Evolutionary conservation across 2,888 invertebrate species (phyloP), one percentile per base, ranked within the genome.

Genomic region (Gerris lacustris): DNA sequence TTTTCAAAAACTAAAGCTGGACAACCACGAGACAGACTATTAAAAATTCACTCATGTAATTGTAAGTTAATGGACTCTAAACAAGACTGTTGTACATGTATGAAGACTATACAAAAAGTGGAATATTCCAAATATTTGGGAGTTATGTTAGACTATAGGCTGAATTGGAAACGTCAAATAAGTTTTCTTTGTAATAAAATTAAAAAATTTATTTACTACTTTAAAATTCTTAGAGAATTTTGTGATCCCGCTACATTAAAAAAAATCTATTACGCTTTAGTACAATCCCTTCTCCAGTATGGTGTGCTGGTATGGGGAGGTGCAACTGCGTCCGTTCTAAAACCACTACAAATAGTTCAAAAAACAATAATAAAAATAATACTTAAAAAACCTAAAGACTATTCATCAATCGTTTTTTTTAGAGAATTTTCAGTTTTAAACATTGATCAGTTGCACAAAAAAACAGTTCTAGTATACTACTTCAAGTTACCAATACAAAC

Each of bases 111-210:
- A 45, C 5, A 44, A 6, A n/a, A n/a, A 67, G 70, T 67, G 18
- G 67, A 67, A 15, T 6, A 45, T 11, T 17, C 45, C 44, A 70
- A 67, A 47, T 70, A 70, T 17, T 62, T 70, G 17, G 70, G 67
- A 5, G 15, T 70, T 6, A 15, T 9, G 7, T 5, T 70, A 6
- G 67, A 70, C 66, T 63, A 62, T 6, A 64, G 44, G 44, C 45
- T 69, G 45, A 69, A 44, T 9, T 69, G 69, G 69, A 66, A 64
- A 6, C 9, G n/a, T 31, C 69, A 69, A 15, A 66, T 66, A 6
- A 69, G 44, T n/a, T 66, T 43, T 43, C 43, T 69, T 15, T 18
- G 9, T 11, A 45, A 45, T n/a, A 66, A 47, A 47, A 7, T 47
- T 6, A 47, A 11, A 11, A 47, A 47, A 47, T 47, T 47, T 47